Evolutionary conservation across 2,797 vertebrate genomes (phyloP), one percentile per base, ranked within the genome.

Genomic region (Nannoperca obscura): DNA sequence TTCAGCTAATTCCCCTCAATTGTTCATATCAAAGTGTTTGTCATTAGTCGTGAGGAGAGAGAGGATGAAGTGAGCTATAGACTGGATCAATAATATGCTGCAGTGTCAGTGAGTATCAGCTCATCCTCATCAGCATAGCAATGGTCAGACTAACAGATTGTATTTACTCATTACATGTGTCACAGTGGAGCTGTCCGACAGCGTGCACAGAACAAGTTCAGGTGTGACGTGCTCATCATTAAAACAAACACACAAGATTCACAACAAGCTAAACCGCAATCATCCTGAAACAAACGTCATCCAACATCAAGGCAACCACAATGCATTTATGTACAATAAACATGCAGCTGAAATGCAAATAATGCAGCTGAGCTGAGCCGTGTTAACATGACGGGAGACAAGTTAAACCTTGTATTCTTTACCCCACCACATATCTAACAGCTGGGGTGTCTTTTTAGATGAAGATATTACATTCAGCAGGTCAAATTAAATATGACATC

Each of bases 21-120:
- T 63, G 82, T 77, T 81, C 38, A 57, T 61, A 69, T 83, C 64
- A 82, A 80, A 72, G 77, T 74, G 57, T 63, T 55, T 80, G 54
- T 74, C 38, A 54, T 79, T 7, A 65, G 55, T 36, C 7, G 12
- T 5, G 32, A 34, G 38, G 15, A 54, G 10, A 38, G 46, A 55
- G 53, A 63, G 30, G 40, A 61, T 54, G 20, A 64, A 0, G 50
- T 14, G 52, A 49, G 30, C 38, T 30, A 62, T 1, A 63, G 50
- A 44, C 62, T 49, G 50, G 72, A 76, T 79, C 27, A 53, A 64
- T 80, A 75, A 64, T 57, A 38, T 50, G 46, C 40, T 44, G 20
- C 17, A 50, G 22, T 55, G 57, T 70, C 50, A 38, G 30, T 53
- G 15, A 71, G 14, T 47, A 52, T 83, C 24, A 75, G 40, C 17